These are phyloP conservation scores for Aphrophora alni DNA, from an alignment of 2,888 invertebrate species.

Conservation along the genomic window DNA sequence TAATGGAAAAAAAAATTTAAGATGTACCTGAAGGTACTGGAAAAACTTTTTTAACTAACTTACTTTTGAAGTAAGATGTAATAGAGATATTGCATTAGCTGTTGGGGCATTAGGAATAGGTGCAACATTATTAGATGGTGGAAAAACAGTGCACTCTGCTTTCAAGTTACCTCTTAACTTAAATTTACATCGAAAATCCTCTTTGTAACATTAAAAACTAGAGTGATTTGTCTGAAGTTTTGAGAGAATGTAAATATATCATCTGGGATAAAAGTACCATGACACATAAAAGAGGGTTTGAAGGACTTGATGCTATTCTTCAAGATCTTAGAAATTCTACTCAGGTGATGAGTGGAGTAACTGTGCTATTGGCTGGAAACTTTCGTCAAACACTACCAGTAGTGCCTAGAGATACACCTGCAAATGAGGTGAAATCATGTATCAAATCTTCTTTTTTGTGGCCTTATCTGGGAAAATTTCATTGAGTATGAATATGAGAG, in stretches of 20 bases:
- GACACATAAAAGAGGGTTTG: not conserved
- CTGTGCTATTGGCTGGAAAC: slow-evolving; percentile 20
- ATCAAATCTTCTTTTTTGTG: no score
- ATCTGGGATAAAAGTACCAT: not conserved
- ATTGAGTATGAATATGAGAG: not conserved
- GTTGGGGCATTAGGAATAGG: slow-evolving; percentile 57
- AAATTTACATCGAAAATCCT: no score
- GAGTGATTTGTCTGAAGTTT: not conserved
- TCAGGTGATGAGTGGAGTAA: not conserved
- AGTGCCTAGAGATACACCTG: not conserved
- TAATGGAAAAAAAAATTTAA: no score
- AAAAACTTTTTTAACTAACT: not conserved
- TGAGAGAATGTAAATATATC: no score
- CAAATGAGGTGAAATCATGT: no score
- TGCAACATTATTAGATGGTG: not conserved
- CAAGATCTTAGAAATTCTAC: not conserved
- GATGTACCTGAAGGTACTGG: not conserved
- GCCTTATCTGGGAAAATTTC: no score
- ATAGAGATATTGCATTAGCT: not conserved
- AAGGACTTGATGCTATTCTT: not conserved
- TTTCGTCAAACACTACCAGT: no score
- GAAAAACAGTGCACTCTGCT: no score
- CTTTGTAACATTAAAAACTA: slow-evolving; percentile 11
- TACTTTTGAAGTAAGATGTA: slow-evolving; percentile 11
- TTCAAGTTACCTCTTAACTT: no score